phyloP scores from a whole-genome alignment of 2,113 vertebrate species.

The Nesoenas mayeri region DNA sequence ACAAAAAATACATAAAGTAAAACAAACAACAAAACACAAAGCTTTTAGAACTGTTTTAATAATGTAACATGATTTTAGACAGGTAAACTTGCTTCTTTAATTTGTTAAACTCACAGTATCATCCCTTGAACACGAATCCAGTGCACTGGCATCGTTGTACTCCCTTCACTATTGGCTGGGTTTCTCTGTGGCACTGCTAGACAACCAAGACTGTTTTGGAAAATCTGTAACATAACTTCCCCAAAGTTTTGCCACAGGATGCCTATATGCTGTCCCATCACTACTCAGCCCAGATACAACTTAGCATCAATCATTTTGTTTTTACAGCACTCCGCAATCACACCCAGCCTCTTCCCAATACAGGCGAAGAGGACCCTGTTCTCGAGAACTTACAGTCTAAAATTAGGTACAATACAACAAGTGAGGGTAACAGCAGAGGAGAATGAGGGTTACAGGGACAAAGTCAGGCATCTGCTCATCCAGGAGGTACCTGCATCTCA shows the following conservation, averaged over 20 bases:
- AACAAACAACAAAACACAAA: constrained; percentile 57
- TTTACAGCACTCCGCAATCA: background rate
- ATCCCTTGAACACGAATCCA: background rate
- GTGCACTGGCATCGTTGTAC: background rate
- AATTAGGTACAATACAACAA: background rate
- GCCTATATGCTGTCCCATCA: background rate
- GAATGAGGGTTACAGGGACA: background rate
- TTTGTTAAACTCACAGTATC: background rate
- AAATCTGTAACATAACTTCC: background rate
- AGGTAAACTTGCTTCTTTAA: constrained; percentile 10
- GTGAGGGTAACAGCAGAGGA: background rate
- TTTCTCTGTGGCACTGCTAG: background rate
- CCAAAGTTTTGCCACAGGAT: background rate
- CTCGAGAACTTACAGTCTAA: constrained; percentile 59
- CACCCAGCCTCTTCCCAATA: background rate
- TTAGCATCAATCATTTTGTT: background rate
- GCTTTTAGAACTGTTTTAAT: constrained; percentile 57
- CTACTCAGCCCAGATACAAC: background rate
- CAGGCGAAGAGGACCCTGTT: constrained; percentile 17
- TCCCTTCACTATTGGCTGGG: background rate
- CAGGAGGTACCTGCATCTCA: background rate
- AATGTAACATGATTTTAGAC: constrained; percentile 36
- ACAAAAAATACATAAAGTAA: background rate
- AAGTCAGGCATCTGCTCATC: background rate
- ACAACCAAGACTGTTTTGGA: background rate